Evolutionary conservation across 1,140 invertebrate genomes (phyloP).

Genomic region (Globodera rostochiensis): DNA sequence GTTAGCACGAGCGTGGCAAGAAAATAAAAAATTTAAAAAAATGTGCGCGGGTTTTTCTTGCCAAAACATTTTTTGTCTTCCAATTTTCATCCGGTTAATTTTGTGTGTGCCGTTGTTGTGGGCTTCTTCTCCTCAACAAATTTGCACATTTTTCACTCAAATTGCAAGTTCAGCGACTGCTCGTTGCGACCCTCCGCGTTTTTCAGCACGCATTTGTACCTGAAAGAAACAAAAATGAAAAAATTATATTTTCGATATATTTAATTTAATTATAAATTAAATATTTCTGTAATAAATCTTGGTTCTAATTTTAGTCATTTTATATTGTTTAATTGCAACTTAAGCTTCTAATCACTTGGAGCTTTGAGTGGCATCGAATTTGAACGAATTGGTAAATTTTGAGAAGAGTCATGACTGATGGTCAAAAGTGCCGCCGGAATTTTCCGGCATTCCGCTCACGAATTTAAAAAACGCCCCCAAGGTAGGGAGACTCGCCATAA

Average conservation of each 20-base stretch:
- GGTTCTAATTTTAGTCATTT: too few relatives aligned
- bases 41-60: background rate
- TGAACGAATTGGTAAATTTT: too few relatives aligned
- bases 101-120: background rate
- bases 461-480: too few relatives aligned
- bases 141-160: constrained; percentile 44
- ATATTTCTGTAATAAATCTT: too few relatives aligned
- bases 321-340: too few relatives aligned
- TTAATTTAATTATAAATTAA: too few relatives aligned
- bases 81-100: background rate
- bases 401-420: too few relatives aligned
- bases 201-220: constrained; percentile 60
- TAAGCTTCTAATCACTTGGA: too few relatives aligned
- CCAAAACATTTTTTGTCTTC: background rate
- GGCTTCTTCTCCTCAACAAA: background rate
- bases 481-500: too few relatives aligned
- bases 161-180: constrained; percentile 59
- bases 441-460: too few relatives aligned
- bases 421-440: too few relatives aligned
- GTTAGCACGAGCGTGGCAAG: background rate
- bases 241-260: background rate
- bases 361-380: too few relatives aligned
- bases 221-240: background rate
- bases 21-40: background rate
- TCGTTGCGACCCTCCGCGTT: constrained; percentile 61